A percentile compares a stretch with the other conserved stretches of the same genome.
Conservation (phyloP, 2,113 vertebrate genomes). For the Cygnus atratus region DNA sequence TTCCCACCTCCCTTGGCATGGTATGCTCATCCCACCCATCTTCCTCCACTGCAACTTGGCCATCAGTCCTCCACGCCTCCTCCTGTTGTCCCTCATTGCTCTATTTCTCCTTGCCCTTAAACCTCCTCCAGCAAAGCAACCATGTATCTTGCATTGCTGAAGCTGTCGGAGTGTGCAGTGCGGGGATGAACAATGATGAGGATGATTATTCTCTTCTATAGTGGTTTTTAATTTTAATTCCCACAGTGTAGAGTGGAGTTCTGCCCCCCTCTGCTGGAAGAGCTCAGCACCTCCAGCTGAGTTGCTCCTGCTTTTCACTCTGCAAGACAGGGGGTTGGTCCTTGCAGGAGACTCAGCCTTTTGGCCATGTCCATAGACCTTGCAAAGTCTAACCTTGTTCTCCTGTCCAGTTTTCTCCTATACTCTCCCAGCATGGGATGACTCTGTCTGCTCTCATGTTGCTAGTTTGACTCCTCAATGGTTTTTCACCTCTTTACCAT, state of each 20-base stretch:
- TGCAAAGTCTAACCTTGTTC: background rate
- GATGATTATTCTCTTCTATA: background rate
- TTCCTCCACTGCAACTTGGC: background rate
- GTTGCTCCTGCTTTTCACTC: background rate
- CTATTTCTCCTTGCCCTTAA: background rate
- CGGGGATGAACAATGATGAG: background rate
- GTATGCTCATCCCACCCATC: background rate
- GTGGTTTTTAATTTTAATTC: background rate
- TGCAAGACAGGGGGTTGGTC: background rate
- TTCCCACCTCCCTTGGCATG: background rate
- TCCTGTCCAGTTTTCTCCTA: background rate
- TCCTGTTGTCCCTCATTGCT: accelerated
- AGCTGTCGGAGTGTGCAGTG: background rate
- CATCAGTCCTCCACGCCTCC: background rate
- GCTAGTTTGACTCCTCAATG: background rate
- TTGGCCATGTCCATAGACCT: background rate
- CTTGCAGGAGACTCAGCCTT: background rate
- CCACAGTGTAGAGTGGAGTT: conserved; percentile 9
- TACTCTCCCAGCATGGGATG: background rate
- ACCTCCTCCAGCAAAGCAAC: background rate
- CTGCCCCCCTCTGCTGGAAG: conserved; percentile 66
- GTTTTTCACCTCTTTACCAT: background rate
- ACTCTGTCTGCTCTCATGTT: background rate
- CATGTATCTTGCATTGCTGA: background rate
- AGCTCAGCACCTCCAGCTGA: conserved; percentile 37